These are phyloP conservation scores for Calyptommatus sinebrachiatus DNA, from an alignment of 2,113 vertebrate genomes.

Conservation along the genomic window DNA sequence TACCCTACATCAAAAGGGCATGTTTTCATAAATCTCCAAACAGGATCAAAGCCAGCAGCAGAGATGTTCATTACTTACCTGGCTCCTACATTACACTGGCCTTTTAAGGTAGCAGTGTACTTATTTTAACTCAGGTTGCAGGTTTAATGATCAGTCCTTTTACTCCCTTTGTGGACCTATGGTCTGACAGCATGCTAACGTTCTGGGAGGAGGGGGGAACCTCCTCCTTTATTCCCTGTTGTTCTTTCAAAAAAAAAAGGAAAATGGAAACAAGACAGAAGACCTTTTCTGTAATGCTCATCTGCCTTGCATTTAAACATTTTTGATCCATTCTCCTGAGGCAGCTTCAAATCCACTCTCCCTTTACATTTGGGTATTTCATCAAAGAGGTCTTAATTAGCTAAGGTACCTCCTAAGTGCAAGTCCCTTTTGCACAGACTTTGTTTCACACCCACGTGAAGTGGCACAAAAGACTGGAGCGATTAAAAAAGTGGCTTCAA, in stretches of 20 bases:
- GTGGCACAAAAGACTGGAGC: background rate
- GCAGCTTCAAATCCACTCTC: constrained; percentile 37
- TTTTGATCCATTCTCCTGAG: constrained; percentile 44
- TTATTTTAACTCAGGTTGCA: background rate
- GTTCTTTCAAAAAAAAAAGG: constrained; percentile 1
- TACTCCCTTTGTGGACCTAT: background rate
- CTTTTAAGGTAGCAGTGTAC: background rate
- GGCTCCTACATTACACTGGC: background rate
- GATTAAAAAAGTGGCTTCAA: constrained; percentile 7
- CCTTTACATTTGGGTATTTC: constrained; percentile 37
- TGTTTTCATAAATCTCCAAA: background rate
- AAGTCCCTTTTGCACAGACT: constrained; percentile 15
- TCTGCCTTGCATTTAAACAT: constrained; percentile 40
- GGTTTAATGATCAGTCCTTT: background rate
- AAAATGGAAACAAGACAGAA: background rate
- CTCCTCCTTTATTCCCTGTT: constrained; percentile 13
- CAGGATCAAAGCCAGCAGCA: constrained; percentile 1
- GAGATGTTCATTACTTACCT: background rate
- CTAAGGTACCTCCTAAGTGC: constrained; percentile 39
- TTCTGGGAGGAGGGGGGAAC: background rate
- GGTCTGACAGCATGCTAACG: constrained; percentile 5
- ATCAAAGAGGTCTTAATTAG: constrained; percentile 61
- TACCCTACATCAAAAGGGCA: background rate
- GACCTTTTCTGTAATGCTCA: constrained; percentile 7
- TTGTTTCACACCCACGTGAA: background rate